Conservation (phyloP, 2,888 invertebrate genomes). For the Timandra comae region DNA sequence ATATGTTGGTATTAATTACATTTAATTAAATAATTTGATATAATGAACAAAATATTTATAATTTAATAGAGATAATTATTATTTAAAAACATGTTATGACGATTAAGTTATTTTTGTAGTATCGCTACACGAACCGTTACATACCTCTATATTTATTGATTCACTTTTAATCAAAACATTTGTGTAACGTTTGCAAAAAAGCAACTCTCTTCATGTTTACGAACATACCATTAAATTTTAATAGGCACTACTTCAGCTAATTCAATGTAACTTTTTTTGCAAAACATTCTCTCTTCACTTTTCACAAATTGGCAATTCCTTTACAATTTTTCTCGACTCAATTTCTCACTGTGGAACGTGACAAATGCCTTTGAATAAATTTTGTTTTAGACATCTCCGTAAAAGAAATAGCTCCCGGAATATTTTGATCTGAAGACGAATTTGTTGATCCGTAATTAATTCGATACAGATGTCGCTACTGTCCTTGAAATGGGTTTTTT, state of each 20-base stretch:
- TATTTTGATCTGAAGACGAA: slow-evolving; percentile 26
- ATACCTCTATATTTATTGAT: too few relatives aligned
- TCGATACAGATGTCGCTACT: slow-evolving; percentile 28
- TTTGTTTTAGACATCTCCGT: slow-evolving; percentile 23
- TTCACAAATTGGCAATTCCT: slow-evolving; percentile 28
- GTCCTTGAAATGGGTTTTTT: slow-evolving; percentile 16
- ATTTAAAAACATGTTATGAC: too few relatives aligned
- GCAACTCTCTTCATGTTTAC: too few relatives aligned
- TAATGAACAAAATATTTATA: too few relatives aligned
- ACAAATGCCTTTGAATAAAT: slow-evolving; percentile 35
- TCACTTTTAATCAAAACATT: too few relatives aligned
- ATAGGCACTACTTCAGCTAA: slow-evolving; percentile 15
- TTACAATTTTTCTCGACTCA: slow-evolving; percentile 28
- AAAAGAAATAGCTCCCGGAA: slow-evolving; percentile 22
- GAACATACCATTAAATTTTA: not conserved
- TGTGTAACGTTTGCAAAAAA: too few relatives aligned
- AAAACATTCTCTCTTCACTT: slow-evolving; percentile 11
- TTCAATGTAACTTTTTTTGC: slow-evolving; percentile 11
- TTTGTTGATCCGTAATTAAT: slow-evolving; percentile 29
- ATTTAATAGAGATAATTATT: too few relatives aligned
- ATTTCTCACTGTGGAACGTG: slow-evolving; percentile 31
- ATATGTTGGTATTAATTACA: too few relatives aligned
- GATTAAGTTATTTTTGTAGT: too few relatives aligned
- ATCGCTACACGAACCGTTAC: too few relatives aligned
- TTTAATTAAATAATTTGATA: too few relatives aligned